phyloP scores from a whole-genome alignment of 2,888 invertebrate genomes.

The Vesta saturnalis region DNA sequence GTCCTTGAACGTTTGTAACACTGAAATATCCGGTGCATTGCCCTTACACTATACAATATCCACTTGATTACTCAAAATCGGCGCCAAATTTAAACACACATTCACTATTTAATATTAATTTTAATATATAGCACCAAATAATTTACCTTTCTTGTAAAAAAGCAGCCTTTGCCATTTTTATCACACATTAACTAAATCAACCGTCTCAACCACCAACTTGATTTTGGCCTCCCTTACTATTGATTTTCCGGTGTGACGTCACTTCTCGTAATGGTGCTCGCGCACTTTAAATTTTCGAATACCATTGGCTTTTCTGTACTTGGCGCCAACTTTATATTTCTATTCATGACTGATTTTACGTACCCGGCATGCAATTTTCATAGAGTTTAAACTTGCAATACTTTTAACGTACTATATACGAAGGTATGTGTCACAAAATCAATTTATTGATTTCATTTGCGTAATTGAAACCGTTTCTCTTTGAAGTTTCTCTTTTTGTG shows the following conservation, averaged over 20 bases:
- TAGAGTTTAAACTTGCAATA: conserved; percentile 23
- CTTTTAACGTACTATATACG: conserved; percentile 18
- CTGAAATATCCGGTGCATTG: conserved; percentile 41
- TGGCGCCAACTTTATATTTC: conserved; percentile 57
- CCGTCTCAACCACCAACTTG: conserved; percentile 53
- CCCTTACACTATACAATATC: conserved; percentile 35
- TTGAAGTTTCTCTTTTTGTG: no score
- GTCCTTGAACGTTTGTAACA: conserved; percentile 35
- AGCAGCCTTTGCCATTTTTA: conserved; percentile 77
- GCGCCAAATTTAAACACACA: conserved; percentile 41
- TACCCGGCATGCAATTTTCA: conserved; percentile 32
- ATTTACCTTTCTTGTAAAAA: conserved; percentile 71
- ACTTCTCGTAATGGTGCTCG: conserved; percentile 47
- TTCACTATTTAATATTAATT: conserved; percentile 15
- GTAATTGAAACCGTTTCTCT: neutral
- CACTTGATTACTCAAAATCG: conserved; percentile 35
- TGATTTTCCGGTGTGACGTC: conserved; percentile 55
- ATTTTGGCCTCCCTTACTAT: conserved; percentile 54
- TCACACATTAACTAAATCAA: conserved; percentile 70
- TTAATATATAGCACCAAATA: conserved; percentile 43
- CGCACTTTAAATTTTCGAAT: conserved; percentile 41
- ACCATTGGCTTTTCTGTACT: conserved; percentile 50
- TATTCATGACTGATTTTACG: conserved; percentile 50
- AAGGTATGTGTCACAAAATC: conserved; percentile 21
- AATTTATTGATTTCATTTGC: conserved; percentile 19